These are phyloP conservation scores for Rhagologus leucostigma DNA, from an alignment of 2,113 vertebrate genomes.

Conservation along the genomic window DNA sequence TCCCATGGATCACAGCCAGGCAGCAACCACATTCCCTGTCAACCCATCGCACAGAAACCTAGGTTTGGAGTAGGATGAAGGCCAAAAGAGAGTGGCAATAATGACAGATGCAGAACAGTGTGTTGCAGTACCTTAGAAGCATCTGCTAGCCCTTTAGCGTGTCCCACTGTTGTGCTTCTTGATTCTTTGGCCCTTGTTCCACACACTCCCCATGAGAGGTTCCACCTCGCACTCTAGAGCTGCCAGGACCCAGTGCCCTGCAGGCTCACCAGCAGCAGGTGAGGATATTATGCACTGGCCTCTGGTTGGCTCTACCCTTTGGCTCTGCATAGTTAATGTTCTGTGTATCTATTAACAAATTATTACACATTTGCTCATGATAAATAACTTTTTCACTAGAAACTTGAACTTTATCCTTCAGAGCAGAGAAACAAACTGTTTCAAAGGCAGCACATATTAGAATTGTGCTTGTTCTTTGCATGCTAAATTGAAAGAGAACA, in stretches of 20 bases:
- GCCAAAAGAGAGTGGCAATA: neutral
- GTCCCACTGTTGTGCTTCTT: neutral
- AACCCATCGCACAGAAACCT: fast-evolving
- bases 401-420: neutral
- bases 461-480: neutral
- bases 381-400: neutral
- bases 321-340: neutral
- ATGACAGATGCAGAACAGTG: neutral
- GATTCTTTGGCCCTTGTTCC: neutral
- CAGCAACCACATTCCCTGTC: neutral
- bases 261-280: neutral
- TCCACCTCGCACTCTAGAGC: neutral
- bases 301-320: neutral
- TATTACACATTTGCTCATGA: neutral
- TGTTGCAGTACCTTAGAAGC: neutral
- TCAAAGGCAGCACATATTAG: neutral
- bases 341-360: neutral
- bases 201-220: neutral
- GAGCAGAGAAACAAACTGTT: neutral
- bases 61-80: neutral
- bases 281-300: neutral
- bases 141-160: neutral
- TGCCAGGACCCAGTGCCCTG: neutral
- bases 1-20: neutral
- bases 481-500: neutral